phyloP scores from a whole-genome alignment of 2,113 vertebrate species.

The Tympanuchus pallidicinctus region DNA sequence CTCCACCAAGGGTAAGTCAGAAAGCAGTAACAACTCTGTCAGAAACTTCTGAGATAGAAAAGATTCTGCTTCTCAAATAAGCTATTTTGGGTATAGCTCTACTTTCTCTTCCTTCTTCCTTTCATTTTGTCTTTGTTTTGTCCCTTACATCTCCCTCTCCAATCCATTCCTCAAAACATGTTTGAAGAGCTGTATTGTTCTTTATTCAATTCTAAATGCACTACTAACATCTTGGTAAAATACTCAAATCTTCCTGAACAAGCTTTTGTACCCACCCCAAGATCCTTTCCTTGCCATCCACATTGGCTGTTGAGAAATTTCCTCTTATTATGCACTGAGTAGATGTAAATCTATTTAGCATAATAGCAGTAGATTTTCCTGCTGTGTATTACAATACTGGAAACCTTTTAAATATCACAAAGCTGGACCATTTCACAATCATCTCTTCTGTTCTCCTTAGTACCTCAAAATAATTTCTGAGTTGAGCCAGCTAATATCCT shows the following conservation, averaged over 20 bases:
- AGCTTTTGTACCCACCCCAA: background rate
- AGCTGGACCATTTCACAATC: conserved; percentile 41
- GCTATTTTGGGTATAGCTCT: background rate
- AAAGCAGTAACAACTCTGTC: background rate
- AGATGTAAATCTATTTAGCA: background rate
- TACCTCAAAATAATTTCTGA: conserved; percentile 41
- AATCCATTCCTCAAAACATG: background rate
- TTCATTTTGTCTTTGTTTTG: background rate
- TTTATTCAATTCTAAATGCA: background rate
- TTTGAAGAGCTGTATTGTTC: background rate
- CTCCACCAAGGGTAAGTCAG: background rate
- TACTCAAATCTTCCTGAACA: background rate
- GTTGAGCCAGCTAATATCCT: conserved; percentile 46
- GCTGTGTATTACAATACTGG: background rate
- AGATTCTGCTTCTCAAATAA: background rate
- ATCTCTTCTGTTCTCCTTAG: conserved; percentile 6
- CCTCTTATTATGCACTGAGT: background rate
- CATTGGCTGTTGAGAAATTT: background rate
- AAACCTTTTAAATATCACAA: conserved; percentile 26
- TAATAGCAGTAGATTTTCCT: conserved; percentile 30
- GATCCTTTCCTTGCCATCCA: background rate
- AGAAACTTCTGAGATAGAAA: background rate
- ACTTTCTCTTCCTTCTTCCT: background rate
- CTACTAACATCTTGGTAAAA: background rate
- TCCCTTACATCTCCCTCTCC: background rate